A percentile compares a stretch with the other conserved stretches of the same genome.
Conservation (phyloP, 2,113 vertebrate genomes). For the Andinoacara biseriatus region DNA sequence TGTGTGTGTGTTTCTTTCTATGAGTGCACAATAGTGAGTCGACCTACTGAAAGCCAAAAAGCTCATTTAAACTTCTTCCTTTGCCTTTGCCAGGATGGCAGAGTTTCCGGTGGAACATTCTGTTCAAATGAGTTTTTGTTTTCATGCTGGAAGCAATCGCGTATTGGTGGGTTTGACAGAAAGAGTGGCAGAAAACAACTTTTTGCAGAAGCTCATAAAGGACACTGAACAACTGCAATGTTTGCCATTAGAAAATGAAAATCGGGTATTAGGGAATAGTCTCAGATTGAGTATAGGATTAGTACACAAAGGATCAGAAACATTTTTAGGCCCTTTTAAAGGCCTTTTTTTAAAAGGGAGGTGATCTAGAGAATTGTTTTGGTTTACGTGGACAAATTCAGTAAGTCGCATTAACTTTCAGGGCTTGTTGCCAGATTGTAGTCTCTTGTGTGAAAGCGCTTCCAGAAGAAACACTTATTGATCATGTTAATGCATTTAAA, state of each 20-base stretch:
- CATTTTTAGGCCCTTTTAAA: not conserved
- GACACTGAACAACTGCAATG: not conserved
- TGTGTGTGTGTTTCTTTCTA: not conserved
- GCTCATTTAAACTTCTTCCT: not conserved
- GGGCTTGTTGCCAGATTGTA: not conserved
- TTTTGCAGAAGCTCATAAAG: not conserved
- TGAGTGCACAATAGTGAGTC: not conserved
- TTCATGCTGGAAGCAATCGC: not conserved
- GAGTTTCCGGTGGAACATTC: not conserved
- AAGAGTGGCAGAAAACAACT: not conserved
- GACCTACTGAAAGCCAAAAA: not conserved
- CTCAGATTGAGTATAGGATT: not conserved
- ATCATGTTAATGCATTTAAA: not conserved
- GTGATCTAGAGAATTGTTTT: no score
- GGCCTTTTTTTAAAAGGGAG: no score
- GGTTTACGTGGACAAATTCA: not conserved
- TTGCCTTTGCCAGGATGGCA: not conserved
- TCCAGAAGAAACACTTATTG: not conserved
- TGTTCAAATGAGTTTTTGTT: conserved; percentile 3
- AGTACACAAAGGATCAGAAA: not conserved
- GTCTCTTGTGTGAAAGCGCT: not conserved
- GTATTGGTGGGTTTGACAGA: not conserved
- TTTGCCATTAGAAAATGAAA: not conserved
- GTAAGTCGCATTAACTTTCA: not conserved
- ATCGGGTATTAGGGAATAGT: not conserved